Percentiles rank a stretch among this genome's conserved stretches.
phyloP scores from a whole-genome alignment of 2,888 invertebrate genomes.

The Endotricha flammealis region DNA sequence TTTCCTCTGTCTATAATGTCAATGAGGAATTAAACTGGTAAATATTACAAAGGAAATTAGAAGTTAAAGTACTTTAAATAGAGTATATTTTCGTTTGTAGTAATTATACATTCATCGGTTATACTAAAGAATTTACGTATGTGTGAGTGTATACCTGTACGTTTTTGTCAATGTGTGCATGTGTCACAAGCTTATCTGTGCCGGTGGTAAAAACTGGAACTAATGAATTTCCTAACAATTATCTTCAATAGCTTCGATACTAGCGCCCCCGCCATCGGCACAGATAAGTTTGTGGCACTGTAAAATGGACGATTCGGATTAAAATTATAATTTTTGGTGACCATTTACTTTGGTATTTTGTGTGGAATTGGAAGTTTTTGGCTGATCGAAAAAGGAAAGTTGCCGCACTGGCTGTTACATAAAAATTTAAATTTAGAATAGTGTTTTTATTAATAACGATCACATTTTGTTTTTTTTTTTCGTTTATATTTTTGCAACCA shows the following conservation, averaged over 20 bases:
- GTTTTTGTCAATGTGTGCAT: conserved; percentile 27
- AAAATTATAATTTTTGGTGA: conserved; percentile 20
- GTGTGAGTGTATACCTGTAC: conserved; percentile 28
- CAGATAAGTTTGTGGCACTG: too few species aligned
- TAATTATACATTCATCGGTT: neutral
- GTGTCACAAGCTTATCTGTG: too few species aligned
- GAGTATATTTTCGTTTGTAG: neutral
- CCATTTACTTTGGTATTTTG: conserved; percentile 16
- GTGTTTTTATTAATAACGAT: too few species aligned
- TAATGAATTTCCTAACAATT: too few species aligned
- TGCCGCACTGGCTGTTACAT: too few species aligned
- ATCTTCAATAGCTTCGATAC: too few species aligned
- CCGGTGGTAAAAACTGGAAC: too few species aligned
- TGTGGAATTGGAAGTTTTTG: conserved; percentile 3
- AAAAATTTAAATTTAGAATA: too few species aligned
- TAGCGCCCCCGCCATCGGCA: too few species aligned
- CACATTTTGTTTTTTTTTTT: too few species aligned
- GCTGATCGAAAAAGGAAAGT: conserved; percentile 12
- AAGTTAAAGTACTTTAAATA: neutral
- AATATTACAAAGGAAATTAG: neutral
- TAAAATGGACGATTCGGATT: conserved; percentile 28
- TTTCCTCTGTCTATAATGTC: too few species aligned
- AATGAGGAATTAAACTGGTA: neutral
- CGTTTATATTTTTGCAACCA: too few species aligned
- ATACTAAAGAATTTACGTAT: conserved; percentile 15